These are phyloP conservation scores for Amphipoea oculea DNA, from an alignment of 2,888 invertebrate species.

Conservation along the genomic window DNA sequence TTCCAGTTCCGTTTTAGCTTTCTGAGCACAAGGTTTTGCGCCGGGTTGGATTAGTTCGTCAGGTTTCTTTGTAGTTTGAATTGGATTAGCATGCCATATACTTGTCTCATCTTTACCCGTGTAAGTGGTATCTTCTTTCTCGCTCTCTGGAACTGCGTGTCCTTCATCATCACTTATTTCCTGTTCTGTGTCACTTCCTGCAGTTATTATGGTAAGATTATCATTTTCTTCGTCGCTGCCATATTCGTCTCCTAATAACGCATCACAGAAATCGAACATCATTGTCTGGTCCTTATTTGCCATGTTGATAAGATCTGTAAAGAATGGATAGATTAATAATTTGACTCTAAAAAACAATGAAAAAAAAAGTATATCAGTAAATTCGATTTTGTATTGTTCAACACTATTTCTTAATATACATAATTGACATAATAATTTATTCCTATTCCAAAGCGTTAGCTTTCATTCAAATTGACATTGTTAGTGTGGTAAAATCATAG, in stretches of 20 bases:
- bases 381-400: no score
- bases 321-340: background rate
- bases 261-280: slow-evolving; percentile 15
- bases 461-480: background rate
- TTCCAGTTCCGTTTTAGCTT: slow-evolving; percentile 46
- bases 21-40: slow-evolving; percentile 14
- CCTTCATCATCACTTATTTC: slow-evolving; percentile 39
- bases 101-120: slow-evolving; percentile 3
- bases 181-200: slow-evolving; percentile 37
- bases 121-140: slow-evolving; percentile 3
- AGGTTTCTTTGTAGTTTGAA: background rate
- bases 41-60: background rate
- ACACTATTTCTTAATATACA: background rate
- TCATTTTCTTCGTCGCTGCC: background rate
- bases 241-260: slow-evolving; percentile 2
- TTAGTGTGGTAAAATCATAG: background rate
- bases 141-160: background rate
- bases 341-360: background rate
- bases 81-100: slow-evolving; percentile 8
- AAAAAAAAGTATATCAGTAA: no score
- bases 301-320: slow-evolving; percentile 9
- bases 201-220: background rate
- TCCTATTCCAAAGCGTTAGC: background rate
- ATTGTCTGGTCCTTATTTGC: slow-evolving; percentile 4
- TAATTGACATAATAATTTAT: background rate